These are phyloP conservation scores for Xestoiulus laeticollis DNA, from an alignment of 2,888 invertebrate genomes.

Conservation along the genomic window DNA sequence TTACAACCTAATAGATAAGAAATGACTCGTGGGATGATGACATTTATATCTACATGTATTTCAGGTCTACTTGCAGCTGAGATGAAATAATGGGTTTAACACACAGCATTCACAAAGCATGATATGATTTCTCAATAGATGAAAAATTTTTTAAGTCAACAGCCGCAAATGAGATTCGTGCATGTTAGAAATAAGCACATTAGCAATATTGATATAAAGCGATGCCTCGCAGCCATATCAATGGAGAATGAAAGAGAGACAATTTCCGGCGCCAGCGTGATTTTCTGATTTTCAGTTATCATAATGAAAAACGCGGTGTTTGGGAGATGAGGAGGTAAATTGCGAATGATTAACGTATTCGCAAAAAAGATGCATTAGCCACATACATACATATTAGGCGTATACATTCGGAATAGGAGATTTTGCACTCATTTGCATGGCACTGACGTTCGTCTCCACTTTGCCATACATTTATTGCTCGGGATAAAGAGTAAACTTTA, in stretches of 20 bases:
- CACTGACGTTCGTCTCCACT: background rate
- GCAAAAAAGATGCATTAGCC: slow-evolving; percentile 28
- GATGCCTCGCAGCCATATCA: background rate
- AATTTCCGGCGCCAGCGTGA: slow-evolving; percentile 7
- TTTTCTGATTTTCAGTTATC: slow-evolving; percentile 35
- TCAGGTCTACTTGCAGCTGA: background rate
- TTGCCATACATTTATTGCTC: background rate
- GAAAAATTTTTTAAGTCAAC: background rate
- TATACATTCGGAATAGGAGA: background rate
- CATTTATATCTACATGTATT: no score
- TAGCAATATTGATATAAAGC: background rate
- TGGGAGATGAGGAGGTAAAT: background rate
- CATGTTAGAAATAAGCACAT: slow-evolving; percentile 12
- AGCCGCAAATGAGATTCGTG: background rate
- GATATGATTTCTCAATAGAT: background rate
- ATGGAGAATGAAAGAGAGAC: background rate
- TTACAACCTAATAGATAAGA: no score
- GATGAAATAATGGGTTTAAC: background rate
- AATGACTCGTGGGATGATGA: no score
- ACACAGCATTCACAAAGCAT: background rate
- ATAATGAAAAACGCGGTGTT: slow-evolving; percentile 20
- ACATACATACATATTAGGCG: background rate
- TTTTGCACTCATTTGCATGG: slow-evolving; percentile 5
- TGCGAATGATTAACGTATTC: slow-evolving; percentile 23
- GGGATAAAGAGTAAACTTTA: slow-evolving; percentile 24